A percentile compares a stretch with the other conserved stretches of the same genome.
Evolutionary conservation across 2,797 vertebrate genomes (phyloP).

Genomic region (Neomorphus geoffroyi): DNA sequence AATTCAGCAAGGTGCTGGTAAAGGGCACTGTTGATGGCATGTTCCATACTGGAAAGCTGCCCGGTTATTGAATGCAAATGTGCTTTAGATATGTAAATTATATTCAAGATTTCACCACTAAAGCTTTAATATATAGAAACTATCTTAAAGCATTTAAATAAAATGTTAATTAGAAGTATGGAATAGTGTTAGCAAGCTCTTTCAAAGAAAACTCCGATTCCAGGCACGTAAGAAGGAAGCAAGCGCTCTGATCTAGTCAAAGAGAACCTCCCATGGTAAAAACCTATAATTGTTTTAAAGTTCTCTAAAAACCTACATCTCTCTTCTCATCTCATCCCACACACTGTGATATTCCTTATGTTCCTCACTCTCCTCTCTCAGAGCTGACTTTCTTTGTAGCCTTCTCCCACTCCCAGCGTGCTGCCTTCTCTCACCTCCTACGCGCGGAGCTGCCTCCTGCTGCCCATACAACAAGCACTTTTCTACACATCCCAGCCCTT

Average conservation of each 20-base stretch:
- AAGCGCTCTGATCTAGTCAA: conserved; percentile 58
- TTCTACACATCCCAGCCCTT: conserved; percentile 17
- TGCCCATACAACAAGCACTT: conserved; percentile 61
- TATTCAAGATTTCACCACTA: conserved; percentile 54
- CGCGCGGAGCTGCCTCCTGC: conserved; percentile 52
- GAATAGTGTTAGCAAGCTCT: conserved; percentile 47
- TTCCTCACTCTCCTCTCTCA: conserved; percentile 54
- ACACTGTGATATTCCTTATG: conserved; percentile 67
- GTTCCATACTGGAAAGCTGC: conserved; percentile 21
- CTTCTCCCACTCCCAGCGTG: conserved; percentile 61
- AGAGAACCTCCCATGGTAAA: conserved; percentile 67
- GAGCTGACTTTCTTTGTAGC: conserved; percentile 64
- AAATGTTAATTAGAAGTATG: conserved; percentile 64
- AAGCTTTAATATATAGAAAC: conserved; percentile 52
- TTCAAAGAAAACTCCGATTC: conserved; percentile 55
- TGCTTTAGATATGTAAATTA: conserved; percentile 53
- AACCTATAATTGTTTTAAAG: conserved; percentile 71
- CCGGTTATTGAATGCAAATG: conserved; percentile 59
- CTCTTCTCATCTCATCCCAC: conserved; percentile 68
- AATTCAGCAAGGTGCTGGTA: neutral
- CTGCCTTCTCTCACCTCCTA: conserved; percentile 65
- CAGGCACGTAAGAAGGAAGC: conserved; percentile 56
- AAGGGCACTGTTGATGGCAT: neutral
- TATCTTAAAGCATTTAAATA: conserved; percentile 57
- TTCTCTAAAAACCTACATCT: conserved; percentile 67